Conservation (phyloP, 2,113 vertebrate species). For the Cyprinodon brontotheroides region DNA sequence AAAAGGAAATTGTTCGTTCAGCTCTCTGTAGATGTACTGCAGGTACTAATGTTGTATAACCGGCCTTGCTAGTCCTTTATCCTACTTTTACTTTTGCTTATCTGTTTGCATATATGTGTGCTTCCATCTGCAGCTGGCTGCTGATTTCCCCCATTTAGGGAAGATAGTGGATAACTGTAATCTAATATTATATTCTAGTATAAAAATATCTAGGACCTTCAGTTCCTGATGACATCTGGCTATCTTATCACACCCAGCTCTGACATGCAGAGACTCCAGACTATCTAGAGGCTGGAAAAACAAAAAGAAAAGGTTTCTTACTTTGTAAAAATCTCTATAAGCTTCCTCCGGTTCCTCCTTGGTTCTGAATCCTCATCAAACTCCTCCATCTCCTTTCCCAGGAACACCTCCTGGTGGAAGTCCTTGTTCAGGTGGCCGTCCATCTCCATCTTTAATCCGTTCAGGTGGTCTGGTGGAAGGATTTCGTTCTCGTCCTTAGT, state of each 20-base stretch:
- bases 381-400: conserved; percentile 90
- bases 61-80: not conserved
- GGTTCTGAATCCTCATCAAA: conserved; percentile 94
- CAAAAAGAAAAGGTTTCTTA: conserved; percentile 62
- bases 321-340: conserved; percentile 93
- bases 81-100: not conserved
- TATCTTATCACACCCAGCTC: not conserved
- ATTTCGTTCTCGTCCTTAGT: conserved; percentile 89
- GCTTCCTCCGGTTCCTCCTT: conserved; percentile 87
- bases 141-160: not conserved
- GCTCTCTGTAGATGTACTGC: not conserved
- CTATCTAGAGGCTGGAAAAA: not conserved
- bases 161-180: not conserved
- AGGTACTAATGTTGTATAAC: not conserved
- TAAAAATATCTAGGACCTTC: not conserved
- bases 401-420: conserved; percentile 96
- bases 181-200: not conserved
- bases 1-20: not conserved
- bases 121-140: not conserved
- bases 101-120: not conserved
- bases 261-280: not conserved
- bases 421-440: conserved; percentile 95
- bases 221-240: not conserved
- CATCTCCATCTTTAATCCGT: conserved; percentile 92
- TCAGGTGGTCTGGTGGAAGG: conserved; percentile 91